Conservation (phyloP, 2,113 vertebrate genomes). For the Vicugna pacos region DNA sequence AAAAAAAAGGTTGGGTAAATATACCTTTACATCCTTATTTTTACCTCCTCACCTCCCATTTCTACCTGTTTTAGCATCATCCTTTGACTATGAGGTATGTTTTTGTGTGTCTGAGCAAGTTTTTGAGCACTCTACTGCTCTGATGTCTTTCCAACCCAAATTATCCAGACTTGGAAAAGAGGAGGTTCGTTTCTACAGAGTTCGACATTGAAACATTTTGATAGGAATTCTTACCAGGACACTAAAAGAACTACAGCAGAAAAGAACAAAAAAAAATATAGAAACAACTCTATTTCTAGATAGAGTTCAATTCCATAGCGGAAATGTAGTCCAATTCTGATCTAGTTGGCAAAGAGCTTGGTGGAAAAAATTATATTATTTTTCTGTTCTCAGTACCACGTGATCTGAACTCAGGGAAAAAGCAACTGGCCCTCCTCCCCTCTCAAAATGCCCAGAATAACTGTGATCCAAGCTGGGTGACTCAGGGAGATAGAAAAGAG, state of each 20-base stretch:
- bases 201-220: slow-evolving; percentile 9
- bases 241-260: not conserved
- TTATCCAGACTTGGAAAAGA: not conserved
- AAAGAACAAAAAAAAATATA: not conserved
- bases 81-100: not conserved
- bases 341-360: not conserved
- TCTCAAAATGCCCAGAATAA: not conserved
- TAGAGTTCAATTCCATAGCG: not conserved
- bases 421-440: not conserved
- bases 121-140: not conserved
- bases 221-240: not conserved
- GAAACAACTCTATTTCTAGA: not conserved
- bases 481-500: not conserved
- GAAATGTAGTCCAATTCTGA: not conserved
- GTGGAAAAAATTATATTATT: not conserved
- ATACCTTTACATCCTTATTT: not conserved
- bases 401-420: not conserved
- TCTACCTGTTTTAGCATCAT: not conserved
- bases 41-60: not conserved
- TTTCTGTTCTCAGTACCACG: not conserved
- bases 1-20: not conserved
- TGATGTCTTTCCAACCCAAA: not conserved
- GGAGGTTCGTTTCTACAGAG: not conserved
- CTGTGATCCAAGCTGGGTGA: not conserved
- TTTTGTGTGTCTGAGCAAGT: not conserved